Conservation (phyloP, 2,113 vertebrate species). For the Isichthys henryi region DNA sequence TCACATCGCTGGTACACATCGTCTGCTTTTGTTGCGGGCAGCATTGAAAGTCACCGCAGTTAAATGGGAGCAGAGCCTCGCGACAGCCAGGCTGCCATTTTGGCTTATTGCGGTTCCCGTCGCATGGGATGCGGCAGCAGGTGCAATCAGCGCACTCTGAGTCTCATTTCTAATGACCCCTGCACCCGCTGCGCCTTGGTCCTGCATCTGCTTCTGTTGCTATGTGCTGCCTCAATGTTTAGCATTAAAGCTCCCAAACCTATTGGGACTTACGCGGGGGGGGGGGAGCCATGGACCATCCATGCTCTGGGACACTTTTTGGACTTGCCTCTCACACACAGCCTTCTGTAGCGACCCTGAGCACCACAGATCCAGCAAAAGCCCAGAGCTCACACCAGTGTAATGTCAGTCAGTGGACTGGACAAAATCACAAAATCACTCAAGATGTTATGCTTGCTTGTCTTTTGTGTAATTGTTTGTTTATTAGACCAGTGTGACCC, state of each 20-base stretch:
- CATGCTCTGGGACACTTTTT: neutral
- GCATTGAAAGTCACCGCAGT: neutral
- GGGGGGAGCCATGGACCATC: neutral
- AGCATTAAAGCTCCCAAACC: neutral
- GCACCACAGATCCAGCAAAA: neutral
- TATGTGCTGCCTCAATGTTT: neutral
- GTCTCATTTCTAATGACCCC: neutral
- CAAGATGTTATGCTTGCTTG: neutral
- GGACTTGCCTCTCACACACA: neutral
- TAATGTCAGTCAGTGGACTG: neutral
- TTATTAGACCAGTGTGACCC: neutral
- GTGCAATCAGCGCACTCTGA: neutral
- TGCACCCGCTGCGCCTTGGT: neutral
- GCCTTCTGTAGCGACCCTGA: neutral
- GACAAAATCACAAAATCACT: neutral
- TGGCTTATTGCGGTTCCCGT: neutral
- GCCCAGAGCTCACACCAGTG: neutral
- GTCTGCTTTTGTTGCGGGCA: neutral
- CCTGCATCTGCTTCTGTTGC: neutral
- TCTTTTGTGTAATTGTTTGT: neutral
- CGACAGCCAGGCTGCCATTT: neutral
- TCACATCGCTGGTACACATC: slow-evolving; percentile 2
- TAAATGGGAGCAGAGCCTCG: too few species aligned
- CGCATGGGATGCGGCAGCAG: neutral
- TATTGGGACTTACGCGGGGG: neutral